Conservation (phyloP, 2,797 vertebrate species). For the Hapalemur alaotrensis region DNA sequence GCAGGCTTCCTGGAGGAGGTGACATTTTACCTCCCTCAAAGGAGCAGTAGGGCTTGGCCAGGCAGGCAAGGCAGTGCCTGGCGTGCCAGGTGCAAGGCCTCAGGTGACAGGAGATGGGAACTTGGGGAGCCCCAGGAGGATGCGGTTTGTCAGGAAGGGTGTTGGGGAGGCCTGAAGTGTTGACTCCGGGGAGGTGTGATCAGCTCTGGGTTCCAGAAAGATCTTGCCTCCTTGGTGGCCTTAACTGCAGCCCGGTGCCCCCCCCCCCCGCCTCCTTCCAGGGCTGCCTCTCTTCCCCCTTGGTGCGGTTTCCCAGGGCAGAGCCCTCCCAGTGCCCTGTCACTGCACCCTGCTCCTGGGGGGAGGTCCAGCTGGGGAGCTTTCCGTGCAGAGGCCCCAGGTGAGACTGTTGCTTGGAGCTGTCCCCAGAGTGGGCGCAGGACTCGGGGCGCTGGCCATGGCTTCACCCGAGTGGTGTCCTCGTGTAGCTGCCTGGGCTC, state of each 20-base stretch:
- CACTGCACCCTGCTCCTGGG: not conserved
- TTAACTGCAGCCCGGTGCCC: not conserved
- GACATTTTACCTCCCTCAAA: not conserved
- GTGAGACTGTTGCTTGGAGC: conserved; percentile 19
- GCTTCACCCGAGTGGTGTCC: not conserved
- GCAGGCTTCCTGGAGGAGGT: conserved; percentile 3
- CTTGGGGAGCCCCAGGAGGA: not conserved
- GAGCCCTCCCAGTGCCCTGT: not conserved
- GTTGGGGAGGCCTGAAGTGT: not conserved
- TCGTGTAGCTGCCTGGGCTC: not conserved
- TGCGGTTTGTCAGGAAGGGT: not conserved
- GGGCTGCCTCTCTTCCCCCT: not conserved
- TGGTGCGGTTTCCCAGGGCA: not conserved
- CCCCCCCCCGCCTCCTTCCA: not conserved
- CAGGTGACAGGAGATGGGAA: not conserved
- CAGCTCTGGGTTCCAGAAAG: not conserved
- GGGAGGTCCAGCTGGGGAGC: not conserved
- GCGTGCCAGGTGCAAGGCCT: not conserved
- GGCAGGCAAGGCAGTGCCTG: not conserved
- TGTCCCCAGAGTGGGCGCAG: not conserved
- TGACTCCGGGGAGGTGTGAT: not conserved
- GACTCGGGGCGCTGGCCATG: not conserved
- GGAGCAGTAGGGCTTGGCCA: not conserved
- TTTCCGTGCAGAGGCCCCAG: not conserved
- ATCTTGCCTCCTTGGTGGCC: not conserved